Percentiles rank a stretch among this genome's conserved stretches.
phyloP scores from a whole-genome alignment of 2,797 vertebrate species.

The Siniperca obscura region DNA sequence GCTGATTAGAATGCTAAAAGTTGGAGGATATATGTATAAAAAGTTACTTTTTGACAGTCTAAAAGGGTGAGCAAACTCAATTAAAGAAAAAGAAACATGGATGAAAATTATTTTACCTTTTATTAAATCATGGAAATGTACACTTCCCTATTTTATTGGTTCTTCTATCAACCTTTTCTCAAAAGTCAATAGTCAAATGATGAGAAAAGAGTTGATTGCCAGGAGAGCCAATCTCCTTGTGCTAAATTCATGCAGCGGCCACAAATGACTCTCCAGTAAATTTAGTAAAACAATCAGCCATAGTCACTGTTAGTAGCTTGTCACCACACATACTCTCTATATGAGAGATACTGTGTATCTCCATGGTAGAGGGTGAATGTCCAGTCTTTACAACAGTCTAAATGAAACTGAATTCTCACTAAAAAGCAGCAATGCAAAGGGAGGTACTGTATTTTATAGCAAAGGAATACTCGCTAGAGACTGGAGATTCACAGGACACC shows the following conservation, averaged over 20 bases:
- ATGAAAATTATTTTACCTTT: conserved; percentile 38
- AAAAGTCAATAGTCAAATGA: conserved; percentile 35
- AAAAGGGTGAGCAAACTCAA: conserved; percentile 16
- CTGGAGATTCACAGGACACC: conserved; percentile 82
- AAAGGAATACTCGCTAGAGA: conserved; percentile 56
- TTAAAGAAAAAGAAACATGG: conserved; percentile 10
- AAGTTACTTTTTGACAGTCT: not conserved
- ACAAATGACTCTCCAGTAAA: conserved; percentile 38
- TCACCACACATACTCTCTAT: conserved; percentile 65
- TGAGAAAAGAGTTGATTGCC: conserved; percentile 49
- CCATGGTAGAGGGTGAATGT: conserved; percentile 78
- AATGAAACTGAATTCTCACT: conserved; percentile 27
- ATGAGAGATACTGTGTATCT: conserved; percentile 45
- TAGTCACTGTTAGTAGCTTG: conserved; percentile 64
- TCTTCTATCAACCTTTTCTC: conserved; percentile 42
- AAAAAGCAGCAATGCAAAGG: not conserved
- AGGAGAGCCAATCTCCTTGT: conserved; percentile 34
- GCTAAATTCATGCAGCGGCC: conserved; percentile 59
- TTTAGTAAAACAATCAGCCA: conserved; percentile 64
- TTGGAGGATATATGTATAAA: not conserved
- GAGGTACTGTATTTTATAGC: not conserved
- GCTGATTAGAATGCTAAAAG: not conserved
- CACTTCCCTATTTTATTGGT: conserved; percentile 24
- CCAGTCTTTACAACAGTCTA: conserved; percentile 72
- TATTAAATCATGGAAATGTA: conserved; percentile 51